Conservation (phyloP, 1,140 invertebrate genomes). For the Drosophila neocordata region DNA sequence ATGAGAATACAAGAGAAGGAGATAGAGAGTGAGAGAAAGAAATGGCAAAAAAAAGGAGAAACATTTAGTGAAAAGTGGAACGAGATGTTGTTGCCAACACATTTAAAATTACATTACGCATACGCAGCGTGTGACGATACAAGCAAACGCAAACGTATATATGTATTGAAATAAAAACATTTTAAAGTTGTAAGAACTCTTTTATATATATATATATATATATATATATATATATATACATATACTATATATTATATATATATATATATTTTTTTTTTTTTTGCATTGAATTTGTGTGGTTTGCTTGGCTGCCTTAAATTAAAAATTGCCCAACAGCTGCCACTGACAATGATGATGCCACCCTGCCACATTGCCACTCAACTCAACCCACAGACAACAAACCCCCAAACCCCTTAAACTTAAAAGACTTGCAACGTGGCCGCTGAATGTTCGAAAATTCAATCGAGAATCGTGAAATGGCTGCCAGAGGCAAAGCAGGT, state of each 20-base stretch:
- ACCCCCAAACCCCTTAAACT: background rate
- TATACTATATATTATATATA: constrained; percentile 4
- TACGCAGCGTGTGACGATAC: constrained; percentile 33
- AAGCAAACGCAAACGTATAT: background rate
- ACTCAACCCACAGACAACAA: too few species aligned
- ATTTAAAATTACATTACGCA: constrained; percentile 62
- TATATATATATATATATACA: background rate
- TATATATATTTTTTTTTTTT: background rate
- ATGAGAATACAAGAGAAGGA: constrained; percentile 27
- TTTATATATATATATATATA: constrained; percentile 25
- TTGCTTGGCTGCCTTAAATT: constrained; percentile 45
- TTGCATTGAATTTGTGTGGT: constrained; percentile 5
- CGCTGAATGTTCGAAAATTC: constrained; percentile 47
- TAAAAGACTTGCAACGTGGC: constrained; percentile 20
- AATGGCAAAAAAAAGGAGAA: constrained; percentile 20
- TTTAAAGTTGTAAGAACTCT: constrained; percentile 22
- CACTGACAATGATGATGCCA: constrained; percentile 34
- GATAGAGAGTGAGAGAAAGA: constrained; percentile 8
- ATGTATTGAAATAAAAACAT: constrained; percentile 19
- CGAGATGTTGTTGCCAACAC: constrained; percentile 10
- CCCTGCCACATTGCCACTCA: background rate
- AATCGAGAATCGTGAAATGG: constrained; percentile 57
- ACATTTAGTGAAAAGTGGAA: constrained; percentile 6
- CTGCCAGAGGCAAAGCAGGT: constrained; percentile 59
- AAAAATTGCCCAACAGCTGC: constrained; percentile 66